Base-by-base conservation (phyloP, 2,113 vertebrate genomes). In the Pristiophorus japonicus region DNA sequence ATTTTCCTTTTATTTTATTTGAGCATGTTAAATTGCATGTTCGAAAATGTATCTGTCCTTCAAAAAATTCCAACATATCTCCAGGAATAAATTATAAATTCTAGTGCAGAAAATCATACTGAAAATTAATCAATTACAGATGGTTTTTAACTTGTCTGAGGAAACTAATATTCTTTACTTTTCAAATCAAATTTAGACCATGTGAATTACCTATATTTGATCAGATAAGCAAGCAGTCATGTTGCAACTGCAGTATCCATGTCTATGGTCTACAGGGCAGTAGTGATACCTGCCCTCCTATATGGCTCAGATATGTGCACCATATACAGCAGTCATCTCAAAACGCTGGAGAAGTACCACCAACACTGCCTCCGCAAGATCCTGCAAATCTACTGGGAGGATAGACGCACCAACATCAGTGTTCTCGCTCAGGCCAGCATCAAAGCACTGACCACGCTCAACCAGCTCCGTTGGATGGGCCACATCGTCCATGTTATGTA, bases 61-160 rank as follows among this genome's bases (percentile, higher is more conserved):
- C 59, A 91, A 70, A 94, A 94, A 45, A 45, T 45, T 59, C 38
- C 12, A 65, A 20, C 90, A 93, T 34, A 55, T 42, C n/a, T 34
- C 1, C 66, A 30, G 45, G 27, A 94, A 94, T 67, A 47, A 70
- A 27, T 94, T 38, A 94, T 94, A 47, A 47, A 94, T 94, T 94
- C 45, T 45, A 94, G 12, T 47, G 45, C 93, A 73, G 42, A 94
- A 27, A 94, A 67, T 70, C 30, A 47, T 38, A 70, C 93, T 94
- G 42, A 70, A 70, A 94, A 94, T 73, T 94, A 63, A 91, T 91
- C 55, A 42, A 73, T 94, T 94, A 94, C 93, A 94, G 65, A 94
- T 94, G 66, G 42, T 63, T 70, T 66, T 94, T 94, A 73, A 94
- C 93, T 70, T 94, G 42, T 47, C 38, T 70, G 93, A 67, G 42